phyloP scores from a whole-genome alignment of 2,797 vertebrate genomes.

The Gymnodraco acuticeps region DNA sequence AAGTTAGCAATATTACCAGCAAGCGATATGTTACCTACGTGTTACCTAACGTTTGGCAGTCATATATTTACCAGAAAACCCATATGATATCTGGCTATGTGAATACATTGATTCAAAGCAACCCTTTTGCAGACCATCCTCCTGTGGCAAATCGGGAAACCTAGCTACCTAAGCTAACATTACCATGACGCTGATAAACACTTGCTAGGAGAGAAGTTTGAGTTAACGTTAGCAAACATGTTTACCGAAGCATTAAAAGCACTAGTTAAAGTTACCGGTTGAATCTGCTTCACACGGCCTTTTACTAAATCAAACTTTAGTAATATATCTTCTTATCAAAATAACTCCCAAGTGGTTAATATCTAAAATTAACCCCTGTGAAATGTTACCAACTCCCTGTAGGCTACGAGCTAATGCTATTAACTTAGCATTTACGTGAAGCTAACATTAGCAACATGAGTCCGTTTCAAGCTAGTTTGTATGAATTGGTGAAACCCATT shows the following conservation, averaged over 20 bases:
- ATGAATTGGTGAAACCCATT: constrained; percentile 8
- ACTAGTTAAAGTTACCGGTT: not conserved
- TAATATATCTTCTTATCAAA: fast-evolving
- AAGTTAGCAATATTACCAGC: constrained; percentile 28
- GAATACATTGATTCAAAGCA: not conserved
- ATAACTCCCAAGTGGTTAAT: too few species aligned
- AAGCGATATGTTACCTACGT: not conserved
- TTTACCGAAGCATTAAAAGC: constrained; percentile 10
- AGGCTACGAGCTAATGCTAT: constrained; percentile 45
- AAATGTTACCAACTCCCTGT: constrained; percentile 8
- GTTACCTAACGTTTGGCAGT: not conserved
- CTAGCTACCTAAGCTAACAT: constrained; percentile 38
- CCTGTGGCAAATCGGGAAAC: not conserved
- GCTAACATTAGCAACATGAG: constrained; percentile 60
- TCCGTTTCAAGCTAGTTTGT: constrained; percentile 9
- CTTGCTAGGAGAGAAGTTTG: constrained; percentile 27
- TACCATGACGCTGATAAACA: constrained; percentile 61
- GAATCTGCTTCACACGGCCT: fast-evolving
- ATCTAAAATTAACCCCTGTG: constrained; percentile 2
- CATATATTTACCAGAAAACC: not conserved
- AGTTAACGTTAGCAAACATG: constrained; percentile 29
- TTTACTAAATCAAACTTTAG: fast-evolving
- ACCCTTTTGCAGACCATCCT: not conserved
- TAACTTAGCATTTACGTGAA: constrained; percentile 32
- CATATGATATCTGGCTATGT: fast-evolving